Evolutionary conservation across 2,797 vertebrate species (phyloP).

Genomic region (Sylvilagus floridanus): DNA sequence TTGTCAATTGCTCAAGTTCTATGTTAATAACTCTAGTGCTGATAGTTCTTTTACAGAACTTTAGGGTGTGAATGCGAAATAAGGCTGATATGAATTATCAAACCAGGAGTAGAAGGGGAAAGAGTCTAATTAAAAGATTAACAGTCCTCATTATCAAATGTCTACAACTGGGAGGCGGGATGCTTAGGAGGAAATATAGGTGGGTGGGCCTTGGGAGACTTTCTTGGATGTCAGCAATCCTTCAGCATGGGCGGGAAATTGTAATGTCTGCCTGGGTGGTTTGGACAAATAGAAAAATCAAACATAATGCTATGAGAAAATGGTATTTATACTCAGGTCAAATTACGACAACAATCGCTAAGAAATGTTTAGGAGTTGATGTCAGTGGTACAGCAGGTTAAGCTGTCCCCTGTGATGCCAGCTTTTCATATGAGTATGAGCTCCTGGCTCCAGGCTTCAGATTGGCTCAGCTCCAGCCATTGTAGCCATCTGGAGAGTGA

Average conservation of each 20-base stretch:
- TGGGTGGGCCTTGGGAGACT: neutral
- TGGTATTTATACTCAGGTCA: neutral
- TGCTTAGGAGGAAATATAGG: neutral
- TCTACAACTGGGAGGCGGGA: neutral
- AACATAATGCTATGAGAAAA: constrained; percentile 4
- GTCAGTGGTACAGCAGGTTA: too few relatives aligned
- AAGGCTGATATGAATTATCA: neutral
- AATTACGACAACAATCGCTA: neutral
- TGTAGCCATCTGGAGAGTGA: too few relatives aligned
- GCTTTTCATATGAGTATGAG: too few relatives aligned
- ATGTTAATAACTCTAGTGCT: neutral
- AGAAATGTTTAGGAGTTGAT: neutral
- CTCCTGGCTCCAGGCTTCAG: too few relatives aligned
- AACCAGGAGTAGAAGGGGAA: neutral
- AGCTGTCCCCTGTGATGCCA: too few relatives aligned
- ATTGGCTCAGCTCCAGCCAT: too few relatives aligned
- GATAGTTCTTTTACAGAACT: neutral
- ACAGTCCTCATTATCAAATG: neutral
- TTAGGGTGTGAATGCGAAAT: neutral
- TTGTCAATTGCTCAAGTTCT: neutral
- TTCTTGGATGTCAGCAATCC: neutral
- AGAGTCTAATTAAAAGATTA: neutral
- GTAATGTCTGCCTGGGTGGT: neutral
- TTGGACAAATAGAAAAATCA: constrained; percentile 31
- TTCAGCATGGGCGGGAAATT: neutral